Base-by-base conservation (phyloP, 1,140 invertebrate genomes). In the Solenopsis fugax region DNA sequence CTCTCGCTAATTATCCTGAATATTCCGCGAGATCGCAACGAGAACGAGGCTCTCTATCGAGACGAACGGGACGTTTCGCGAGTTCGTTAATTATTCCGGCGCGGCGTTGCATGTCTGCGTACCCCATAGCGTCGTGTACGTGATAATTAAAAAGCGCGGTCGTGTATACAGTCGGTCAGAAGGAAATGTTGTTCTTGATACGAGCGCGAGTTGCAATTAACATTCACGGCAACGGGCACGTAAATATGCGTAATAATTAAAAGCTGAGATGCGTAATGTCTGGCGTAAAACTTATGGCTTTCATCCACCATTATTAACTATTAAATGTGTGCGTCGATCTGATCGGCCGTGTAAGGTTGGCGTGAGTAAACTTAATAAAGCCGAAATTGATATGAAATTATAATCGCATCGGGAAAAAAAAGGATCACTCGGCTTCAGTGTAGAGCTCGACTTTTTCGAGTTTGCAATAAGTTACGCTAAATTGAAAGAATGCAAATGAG, bases 221-320 rank as follows among this genome's bases (percentile, higher is more conserved):
- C 80, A 84, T 84, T 84, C 80, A 84, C 54, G 54, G 69, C 41
- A 73, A 73, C 69, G 13, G 69, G 69, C 69, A 62, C 80, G 80
- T 84, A 84, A 84, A 84, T 84, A 75, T 73, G 67, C 80, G 54
- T 75, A 84, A 84, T 84, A 84, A 84, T 84, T 84, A 84, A 84
- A 84, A 60, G 69, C 41, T 29, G 80, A 34, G 69, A 73, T 34
- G 80, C 80, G 29, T 56, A 71, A 67, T 69, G 67, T 72, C 67
- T 48, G 67, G 45, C 29, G 21, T 60, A 50, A 84, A 84, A 84
- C 69, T 73, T 84, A 84, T 62, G 54, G 1, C 21, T 73, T n/a
- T 45, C 56, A 84, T 73, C 54, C 18, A 60, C 80, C 52, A 72
- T 84, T 73, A 84, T 60, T 84, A 84, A 84, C 80, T 73, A 71